Conservation (phyloP, 2,113 vertebrate genomes). For the Archocentrus centrarchus region DNA sequence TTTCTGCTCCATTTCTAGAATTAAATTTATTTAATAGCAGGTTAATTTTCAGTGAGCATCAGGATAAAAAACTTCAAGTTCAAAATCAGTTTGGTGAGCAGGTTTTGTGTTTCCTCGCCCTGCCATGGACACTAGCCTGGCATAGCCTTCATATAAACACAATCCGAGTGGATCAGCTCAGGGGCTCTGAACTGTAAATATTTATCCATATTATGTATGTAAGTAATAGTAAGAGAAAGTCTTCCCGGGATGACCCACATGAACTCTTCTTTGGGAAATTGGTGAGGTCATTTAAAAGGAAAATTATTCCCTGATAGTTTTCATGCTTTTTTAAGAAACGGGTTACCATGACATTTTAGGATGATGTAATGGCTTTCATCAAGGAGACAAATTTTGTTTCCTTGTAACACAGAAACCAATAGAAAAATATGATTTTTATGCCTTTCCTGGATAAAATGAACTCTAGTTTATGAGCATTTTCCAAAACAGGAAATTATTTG, state of each 20-base stretch:
- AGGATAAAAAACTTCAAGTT: background rate
- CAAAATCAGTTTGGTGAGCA: background rate
- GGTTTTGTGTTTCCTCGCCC: background rate
- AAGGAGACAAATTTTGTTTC: background rate
- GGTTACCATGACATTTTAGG: background rate
- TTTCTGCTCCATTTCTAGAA: background rate
- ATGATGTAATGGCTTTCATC: background rate
- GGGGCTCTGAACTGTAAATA: conserved; percentile 62
- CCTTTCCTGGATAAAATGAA: too few relatives aligned
- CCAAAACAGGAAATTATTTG: too few relatives aligned
- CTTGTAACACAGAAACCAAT: background rate
- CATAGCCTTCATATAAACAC: conserved; percentile 53
- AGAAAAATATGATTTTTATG: background rate
- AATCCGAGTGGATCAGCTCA: conserved; percentile 33
- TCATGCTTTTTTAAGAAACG: background rate
- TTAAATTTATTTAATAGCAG: too few relatives aligned
- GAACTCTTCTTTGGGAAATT: conserved; percentile 31
- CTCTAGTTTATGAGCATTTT: too few relatives aligned
- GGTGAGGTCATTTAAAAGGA: background rate
- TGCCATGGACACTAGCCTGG: conserved; percentile 26
- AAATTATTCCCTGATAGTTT: background rate
- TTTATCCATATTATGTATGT: conserved; percentile 54
- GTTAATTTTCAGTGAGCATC: background rate
- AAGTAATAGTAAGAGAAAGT: conserved; percentile 41
- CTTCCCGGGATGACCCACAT: conserved; percentile 21